phyloP scores from a whole-genome alignment of 2,113 vertebrate genomes.

The Pleuronectes platessa region DNA sequence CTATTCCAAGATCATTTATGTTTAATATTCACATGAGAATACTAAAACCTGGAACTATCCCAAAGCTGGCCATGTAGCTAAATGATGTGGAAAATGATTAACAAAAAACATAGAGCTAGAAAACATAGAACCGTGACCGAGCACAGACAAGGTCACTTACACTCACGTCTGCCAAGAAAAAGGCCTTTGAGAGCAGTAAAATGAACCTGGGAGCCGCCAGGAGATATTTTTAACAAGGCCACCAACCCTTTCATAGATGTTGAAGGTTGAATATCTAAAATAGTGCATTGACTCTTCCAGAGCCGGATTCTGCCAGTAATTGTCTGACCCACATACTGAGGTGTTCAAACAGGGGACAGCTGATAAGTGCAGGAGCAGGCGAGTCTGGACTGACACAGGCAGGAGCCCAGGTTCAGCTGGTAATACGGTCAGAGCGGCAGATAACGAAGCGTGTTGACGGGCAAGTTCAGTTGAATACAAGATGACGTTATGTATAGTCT shows the following conservation, averaged over 20 bases:
- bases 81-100: background rate
- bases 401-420: background rate
- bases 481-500: background rate
- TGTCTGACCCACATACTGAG: slow-evolving; percentile 65
- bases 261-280: slow-evolving; percentile 60
- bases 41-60: background rate
- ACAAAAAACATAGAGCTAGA: background rate
- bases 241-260: slow-evolving; percentile 47
- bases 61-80: background rate
- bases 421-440: slow-evolving; percentile 22
- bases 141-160: slow-evolving; percentile 46
- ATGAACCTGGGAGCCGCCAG: slow-evolving; percentile 9
- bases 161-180: slow-evolving; percentile 44
- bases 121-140: slow-evolving; percentile 40
- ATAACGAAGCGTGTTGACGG: background rate
- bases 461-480: background rate
- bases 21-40: slow-evolving; percentile 15
- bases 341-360: slow-evolving; percentile 44
- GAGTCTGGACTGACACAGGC: too few species aligned
- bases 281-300: slow-evolving; percentile 37
- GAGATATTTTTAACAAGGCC: slow-evolving; percentile 70
- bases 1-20: slow-evolving; percentile 5
- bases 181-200: slow-evolving; percentile 24
- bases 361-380: slow-evolving; percentile 35
- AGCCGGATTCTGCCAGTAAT: slow-evolving; percentile 30